phyloP scores from a whole-genome alignment of 2,797 vertebrate genomes.

The Sternarchorhynchus goeldii region DNA sequence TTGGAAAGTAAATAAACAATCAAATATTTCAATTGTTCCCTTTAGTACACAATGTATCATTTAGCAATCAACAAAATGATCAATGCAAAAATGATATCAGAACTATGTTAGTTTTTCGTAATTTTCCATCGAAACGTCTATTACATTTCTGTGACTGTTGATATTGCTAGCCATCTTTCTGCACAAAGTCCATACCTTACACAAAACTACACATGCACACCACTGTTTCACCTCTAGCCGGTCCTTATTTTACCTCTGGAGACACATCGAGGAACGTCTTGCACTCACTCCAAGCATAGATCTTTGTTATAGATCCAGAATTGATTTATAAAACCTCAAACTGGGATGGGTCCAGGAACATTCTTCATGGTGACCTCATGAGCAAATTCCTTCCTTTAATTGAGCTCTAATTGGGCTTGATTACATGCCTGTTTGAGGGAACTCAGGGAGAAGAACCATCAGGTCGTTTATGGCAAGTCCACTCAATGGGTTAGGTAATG shows the following conservation, averaged over 20 bases:
- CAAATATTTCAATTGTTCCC: not conserved
- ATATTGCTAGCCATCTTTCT: not conserved
- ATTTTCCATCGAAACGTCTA: no score
- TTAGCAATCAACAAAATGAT: not conserved
- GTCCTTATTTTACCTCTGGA: conserved; percentile 17
- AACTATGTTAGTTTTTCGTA: not conserved
- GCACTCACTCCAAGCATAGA: conserved; percentile 42
- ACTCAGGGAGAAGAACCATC: conserved; percentile 51
- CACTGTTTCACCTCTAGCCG: conserved; percentile 44
- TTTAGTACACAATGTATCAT: not conserved
- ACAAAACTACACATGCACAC: conserved; percentile 21
- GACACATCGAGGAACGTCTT: conserved; percentile 3
- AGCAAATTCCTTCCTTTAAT: conserved; percentile 71
- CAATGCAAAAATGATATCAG: not conserved
- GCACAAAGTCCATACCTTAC: conserved; percentile 15
- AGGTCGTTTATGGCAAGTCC: conserved; percentile 16
- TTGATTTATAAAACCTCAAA: conserved; percentile 64
- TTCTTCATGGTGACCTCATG: conserved; percentile 66
- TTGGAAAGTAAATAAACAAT: not conserved
- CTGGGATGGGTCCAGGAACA: conserved; percentile 61
- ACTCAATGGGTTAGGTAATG: conserved; percentile 44
- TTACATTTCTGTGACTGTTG: not conserved
- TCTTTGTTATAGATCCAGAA: conserved; percentile 56
- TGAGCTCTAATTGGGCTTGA: conserved; percentile 71
- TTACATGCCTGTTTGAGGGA: conserved; percentile 67